Percentiles rank a stretch among this genome's conserved stretches.
These are phyloP conservation scores for Crocallis elinguaria DNA, from an alignment of 2,888 invertebrate genomes.

Conservation along the genomic window DNA sequence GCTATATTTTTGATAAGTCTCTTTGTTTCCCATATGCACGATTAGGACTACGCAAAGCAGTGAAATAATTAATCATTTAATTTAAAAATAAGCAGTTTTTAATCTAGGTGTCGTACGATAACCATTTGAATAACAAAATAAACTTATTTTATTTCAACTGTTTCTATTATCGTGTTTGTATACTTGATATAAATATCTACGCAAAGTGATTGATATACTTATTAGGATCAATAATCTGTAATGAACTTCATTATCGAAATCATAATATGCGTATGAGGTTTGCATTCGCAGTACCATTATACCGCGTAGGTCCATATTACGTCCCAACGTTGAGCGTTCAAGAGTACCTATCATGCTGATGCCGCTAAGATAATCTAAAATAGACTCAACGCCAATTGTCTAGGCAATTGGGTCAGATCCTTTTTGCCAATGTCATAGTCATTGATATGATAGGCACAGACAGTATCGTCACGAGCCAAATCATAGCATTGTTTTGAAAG, in stretches of 20 bases:
- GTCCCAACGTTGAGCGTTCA: constrained; percentile 26
- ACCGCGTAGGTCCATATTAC: constrained; percentile 39
- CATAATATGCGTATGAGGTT: constrained; percentile 55
- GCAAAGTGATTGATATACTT: constrained; percentile 41
- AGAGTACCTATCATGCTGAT: constrained; percentile 22
- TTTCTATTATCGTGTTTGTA: not conserved
- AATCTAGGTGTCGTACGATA: constrained; percentile 13
- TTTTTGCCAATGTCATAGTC: constrained; percentile 17
- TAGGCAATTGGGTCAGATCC: constrained; percentile 20
- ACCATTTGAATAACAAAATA: not conserved
- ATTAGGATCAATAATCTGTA: constrained; percentile 60
- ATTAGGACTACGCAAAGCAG: constrained; percentile 1
- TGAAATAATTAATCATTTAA: constrained; percentile 8
- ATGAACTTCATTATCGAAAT: constrained; percentile 64
- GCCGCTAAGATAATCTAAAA: constrained; percentile 27
- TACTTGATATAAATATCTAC: constrained; percentile 17
- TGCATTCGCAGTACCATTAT: constrained; percentile 44
- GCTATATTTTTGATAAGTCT: too few relatives aligned
- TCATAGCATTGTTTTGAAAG: not conserved
- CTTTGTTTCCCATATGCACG: constrained; percentile 7
- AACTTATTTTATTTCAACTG: not conserved
- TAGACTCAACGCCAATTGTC: constrained; percentile 15
- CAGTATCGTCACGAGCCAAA: not conserved
- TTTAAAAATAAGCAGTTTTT: constrained; percentile 15
- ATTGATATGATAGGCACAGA: constrained; percentile 6